Conservation (phyloP, 1,140 invertebrate species). For the Drosophila simulans region DNA sequence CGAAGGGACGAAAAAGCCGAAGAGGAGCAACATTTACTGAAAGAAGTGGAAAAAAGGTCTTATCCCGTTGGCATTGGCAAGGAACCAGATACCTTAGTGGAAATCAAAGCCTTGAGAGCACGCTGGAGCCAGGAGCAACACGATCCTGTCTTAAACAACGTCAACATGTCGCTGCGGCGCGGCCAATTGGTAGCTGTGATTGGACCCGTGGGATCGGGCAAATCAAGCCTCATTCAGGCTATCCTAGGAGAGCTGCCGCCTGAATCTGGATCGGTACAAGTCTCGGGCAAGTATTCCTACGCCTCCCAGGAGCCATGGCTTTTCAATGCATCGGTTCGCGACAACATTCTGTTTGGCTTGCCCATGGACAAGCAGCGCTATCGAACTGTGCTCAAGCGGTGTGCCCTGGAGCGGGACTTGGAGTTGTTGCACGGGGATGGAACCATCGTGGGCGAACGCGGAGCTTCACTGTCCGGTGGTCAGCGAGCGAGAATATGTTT, state of each 20-base stretch:
- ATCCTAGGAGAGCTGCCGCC: conserved; percentile 79
- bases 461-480: conserved; percentile 92
- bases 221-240: conserved; percentile 85
- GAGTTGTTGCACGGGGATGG: conserved; percentile 91
- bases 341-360: conserved; percentile 93
- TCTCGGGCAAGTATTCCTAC: conserved; percentile 63
- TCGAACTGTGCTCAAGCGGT: conserved; percentile 87
- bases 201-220: conserved; percentile 88
- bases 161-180: conserved; percentile 52
- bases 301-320: conserved; percentile 81
- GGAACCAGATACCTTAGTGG: conserved; percentile 20
- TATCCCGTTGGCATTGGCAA: conserved; percentile 38
- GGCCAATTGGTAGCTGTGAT: conserved; percentile 87
- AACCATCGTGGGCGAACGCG: conserved; percentile 93
- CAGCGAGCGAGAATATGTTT: conserved; percentile 94
- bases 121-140: conserved; percentile 55
- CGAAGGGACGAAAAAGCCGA: conserved; percentile 31
- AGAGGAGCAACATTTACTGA: conserved; percentile 22
- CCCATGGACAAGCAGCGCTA: conserved; percentile 87
- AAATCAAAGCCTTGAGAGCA: conserved; percentile 58
- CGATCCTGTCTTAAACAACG: conserved; percentile 57
- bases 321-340: conserved; percentile 87
- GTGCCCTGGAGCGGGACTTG: conserved; percentile 89
- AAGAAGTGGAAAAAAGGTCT: background rate
- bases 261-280: conserved; percentile 43